Conservation (phyloP, 2,888 invertebrate species). For the Drosophila prolongata region DNA sequence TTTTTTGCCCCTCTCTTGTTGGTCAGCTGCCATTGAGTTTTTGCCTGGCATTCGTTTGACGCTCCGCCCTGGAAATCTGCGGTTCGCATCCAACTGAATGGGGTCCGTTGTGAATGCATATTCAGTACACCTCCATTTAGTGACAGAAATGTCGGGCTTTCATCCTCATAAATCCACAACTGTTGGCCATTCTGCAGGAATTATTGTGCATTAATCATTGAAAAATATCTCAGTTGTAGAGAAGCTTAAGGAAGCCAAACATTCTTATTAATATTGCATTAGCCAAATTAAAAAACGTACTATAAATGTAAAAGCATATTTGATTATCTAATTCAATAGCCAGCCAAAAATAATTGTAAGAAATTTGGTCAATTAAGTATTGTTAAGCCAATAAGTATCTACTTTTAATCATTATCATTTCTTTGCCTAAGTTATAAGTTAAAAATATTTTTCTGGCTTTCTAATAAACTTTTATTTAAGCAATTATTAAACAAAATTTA, state of each 20-base stretch:
- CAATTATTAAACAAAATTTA: too few species aligned
- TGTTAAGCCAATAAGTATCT: too few species aligned
- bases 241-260: neutral
- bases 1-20: neutral
- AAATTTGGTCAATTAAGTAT: too few species aligned
- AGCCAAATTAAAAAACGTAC: neutral
- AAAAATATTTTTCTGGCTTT: too few species aligned
- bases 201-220: neutral
- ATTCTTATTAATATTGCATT: neutral
- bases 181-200: neutral
- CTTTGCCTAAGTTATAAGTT: too few species aligned
- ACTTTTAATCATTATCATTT: too few species aligned
- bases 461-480: too few species aligned
- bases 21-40: constrained; percentile 22
- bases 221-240: neutral
- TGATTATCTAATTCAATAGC: too few species aligned
- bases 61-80: constrained; percentile 3
- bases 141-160: constrained; percentile 8
- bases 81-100: constrained; percentile 5
- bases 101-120: constrained; percentile 7
- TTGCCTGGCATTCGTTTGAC: constrained; percentile 14
- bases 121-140: constrained; percentile 6
- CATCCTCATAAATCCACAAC: constrained; percentile 1
- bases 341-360: too few species aligned
- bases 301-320: neutral